These are phyloP conservation scores for Ploceus nigricollis DNA, from an alignment of 2,113 vertebrate genomes.

Conservation along the genomic window DNA sequence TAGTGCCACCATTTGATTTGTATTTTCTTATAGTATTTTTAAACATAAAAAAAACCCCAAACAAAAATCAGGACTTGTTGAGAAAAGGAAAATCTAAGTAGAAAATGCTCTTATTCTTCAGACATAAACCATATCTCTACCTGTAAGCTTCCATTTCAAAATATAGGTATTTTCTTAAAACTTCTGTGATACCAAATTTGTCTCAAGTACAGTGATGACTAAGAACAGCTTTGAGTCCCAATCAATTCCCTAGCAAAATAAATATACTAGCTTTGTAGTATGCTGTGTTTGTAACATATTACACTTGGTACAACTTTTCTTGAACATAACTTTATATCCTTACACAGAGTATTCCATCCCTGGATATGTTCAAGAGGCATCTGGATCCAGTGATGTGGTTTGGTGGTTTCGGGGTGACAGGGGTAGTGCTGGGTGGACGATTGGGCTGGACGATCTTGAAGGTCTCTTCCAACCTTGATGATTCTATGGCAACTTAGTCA, in stretches of 20 bases:
- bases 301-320: neutral
- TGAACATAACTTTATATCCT: neutral
- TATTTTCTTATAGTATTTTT: neutral
- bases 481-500: neutral
- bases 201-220: neutral
- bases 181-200: conserved; percentile 26
- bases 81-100: neutral
- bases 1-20: conserved; percentile 19
- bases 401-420: neutral
- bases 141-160: neutral
- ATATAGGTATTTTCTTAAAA: neutral
- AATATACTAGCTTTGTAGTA: neutral
- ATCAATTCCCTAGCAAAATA: neutral
- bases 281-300: neutral
- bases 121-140: neutral
- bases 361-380: neutral
- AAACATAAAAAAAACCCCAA: neutral
- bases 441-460: neutral
- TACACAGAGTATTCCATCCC: neutral
- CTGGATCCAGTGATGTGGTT: neutral
- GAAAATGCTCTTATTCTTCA: conserved; percentile 5
- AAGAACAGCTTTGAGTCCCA: neutral
- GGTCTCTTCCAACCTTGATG: neutral
- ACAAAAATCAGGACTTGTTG: neutral
- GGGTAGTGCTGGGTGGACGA: neutral